These are phyloP conservation scores for Dasyurus viverrinus DNA, from an alignment of 2,113 vertebrate species.

Conservation along the genomic window DNA sequence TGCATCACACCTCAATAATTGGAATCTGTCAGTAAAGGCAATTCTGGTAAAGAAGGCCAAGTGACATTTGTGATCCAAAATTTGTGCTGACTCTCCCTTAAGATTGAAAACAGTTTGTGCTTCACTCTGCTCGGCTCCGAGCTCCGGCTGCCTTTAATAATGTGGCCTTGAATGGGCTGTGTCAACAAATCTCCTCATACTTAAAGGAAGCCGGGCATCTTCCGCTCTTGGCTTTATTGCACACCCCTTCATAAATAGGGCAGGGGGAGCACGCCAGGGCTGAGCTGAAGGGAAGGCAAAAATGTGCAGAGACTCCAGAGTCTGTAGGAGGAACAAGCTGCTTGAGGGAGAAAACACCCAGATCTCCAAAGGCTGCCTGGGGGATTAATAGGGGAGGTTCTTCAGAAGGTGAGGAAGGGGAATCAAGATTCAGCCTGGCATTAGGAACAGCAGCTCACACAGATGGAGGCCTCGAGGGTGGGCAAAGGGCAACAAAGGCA, in stretches of 20 bases:
- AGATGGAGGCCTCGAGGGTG: background rate
- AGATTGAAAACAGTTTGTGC: background rate
- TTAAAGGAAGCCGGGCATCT: slow-evolving; percentile 65
- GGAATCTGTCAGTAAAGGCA: background rate
- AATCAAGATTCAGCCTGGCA: background rate
- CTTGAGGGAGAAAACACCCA: background rate
- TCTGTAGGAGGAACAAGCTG: background rate
- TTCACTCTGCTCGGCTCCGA: slow-evolving; percentile 1
- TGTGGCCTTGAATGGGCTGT: slow-evolving; percentile 54
- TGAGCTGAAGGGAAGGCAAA: slow-evolving; percentile 63
- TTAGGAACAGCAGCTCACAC: background rate
- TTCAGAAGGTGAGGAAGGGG: background rate
- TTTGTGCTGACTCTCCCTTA: background rate
- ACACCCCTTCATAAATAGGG: slow-evolving; percentile 55
- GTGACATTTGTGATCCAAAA: background rate
- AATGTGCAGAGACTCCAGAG: background rate
- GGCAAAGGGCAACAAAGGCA: background rate
- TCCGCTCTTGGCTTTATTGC: slow-evolving; percentile 50
- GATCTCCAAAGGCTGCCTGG: background rate
- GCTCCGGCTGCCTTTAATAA: slow-evolving; percentile 56
- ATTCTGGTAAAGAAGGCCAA: background rate
- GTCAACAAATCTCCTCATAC: slow-evolving; percentile 72
- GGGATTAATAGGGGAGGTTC: background rate
- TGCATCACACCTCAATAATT: background rate
- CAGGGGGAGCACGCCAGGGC: slow-evolving; percentile 25